Conservation (phyloP, 2,113 vertebrate genomes). For the Sylvietta virens region DNA sequence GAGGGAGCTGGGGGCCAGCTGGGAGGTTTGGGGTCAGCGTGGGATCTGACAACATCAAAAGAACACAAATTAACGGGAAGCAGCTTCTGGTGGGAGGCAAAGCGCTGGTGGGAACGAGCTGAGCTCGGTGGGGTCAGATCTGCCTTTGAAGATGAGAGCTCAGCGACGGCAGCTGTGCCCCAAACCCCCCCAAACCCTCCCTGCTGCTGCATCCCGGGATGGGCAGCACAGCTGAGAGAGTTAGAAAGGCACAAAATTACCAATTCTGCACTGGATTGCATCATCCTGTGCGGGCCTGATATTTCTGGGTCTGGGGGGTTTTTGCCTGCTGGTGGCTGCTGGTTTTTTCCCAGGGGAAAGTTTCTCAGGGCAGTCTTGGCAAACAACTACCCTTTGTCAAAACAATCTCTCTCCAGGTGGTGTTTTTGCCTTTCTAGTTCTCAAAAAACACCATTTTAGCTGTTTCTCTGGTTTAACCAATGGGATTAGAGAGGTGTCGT, state of each 20-base stretch:
- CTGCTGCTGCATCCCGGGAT: neutral
- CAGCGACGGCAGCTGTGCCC: neutral
- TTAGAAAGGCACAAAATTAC: neutral
- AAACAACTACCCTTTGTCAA: too few relatives aligned
- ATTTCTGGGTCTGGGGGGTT: too few relatives aligned
- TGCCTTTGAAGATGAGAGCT: slow-evolving; percentile 10
- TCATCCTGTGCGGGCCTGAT: too few relatives aligned
- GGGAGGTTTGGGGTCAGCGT: neutral
- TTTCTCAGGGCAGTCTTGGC: too few relatives aligned
- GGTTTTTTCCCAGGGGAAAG: too few relatives aligned
- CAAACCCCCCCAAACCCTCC: neutral
- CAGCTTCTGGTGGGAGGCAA: neutral
- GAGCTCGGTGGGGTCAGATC: neutral
- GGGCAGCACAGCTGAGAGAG: neutral
- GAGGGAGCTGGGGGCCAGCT: neutral
- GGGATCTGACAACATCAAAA: neutral
- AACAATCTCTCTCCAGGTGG: too few relatives aligned
- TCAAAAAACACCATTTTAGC: too few relatives aligned
- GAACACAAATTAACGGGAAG: neutral
- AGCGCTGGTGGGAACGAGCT: neutral
- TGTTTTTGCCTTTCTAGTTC: too few relatives aligned
- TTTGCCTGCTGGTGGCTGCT: too few relatives aligned
- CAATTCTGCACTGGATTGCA: neutral
- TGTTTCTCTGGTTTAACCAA: too few relatives aligned
- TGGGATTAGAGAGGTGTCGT: too few relatives aligned